phyloP scores from a whole-genome alignment of 2,797 vertebrate species.

The Phylloscopus collybita region DNA sequence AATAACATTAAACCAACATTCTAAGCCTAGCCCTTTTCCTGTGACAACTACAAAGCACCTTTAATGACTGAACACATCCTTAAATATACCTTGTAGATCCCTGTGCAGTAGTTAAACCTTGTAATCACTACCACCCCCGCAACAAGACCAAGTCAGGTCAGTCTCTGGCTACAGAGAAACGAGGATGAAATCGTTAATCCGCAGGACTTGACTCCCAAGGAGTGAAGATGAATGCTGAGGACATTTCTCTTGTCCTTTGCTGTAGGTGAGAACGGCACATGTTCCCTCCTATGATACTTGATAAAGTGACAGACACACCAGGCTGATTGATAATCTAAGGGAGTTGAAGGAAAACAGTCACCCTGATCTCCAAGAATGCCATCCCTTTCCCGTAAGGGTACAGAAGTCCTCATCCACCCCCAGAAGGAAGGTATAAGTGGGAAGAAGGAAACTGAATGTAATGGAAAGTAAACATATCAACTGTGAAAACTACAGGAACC shows the following conservation, averaged over 20 bases:
- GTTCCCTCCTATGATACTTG: fast-evolving
- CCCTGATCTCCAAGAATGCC: background rate
- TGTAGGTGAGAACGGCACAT: fast-evolving
- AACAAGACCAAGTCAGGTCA: background rate
- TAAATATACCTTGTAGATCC: background rate
- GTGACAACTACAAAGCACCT: background rate
- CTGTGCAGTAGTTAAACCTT: background rate
- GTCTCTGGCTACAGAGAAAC: background rate
- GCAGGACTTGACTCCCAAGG: fast-evolving
- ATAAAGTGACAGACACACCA: background rate
- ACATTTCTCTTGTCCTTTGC: background rate
- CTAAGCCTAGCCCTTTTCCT: background rate
- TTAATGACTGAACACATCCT: background rate
- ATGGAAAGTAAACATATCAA: constrained; percentile 24
- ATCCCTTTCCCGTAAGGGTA: background rate
- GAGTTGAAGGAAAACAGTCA: background rate
- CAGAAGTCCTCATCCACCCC: background rate
- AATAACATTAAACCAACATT: background rate
- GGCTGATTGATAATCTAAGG: background rate
- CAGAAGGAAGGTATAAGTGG: background rate
- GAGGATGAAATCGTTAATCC: background rate
- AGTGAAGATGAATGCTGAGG: background rate
- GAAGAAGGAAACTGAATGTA: constrained; percentile 11
- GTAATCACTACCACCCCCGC: background rate
- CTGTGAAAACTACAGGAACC: background rate